Conservation (phyloP, 2,113 vertebrate genomes). For the Shinisaurus crocodilurus region DNA sequence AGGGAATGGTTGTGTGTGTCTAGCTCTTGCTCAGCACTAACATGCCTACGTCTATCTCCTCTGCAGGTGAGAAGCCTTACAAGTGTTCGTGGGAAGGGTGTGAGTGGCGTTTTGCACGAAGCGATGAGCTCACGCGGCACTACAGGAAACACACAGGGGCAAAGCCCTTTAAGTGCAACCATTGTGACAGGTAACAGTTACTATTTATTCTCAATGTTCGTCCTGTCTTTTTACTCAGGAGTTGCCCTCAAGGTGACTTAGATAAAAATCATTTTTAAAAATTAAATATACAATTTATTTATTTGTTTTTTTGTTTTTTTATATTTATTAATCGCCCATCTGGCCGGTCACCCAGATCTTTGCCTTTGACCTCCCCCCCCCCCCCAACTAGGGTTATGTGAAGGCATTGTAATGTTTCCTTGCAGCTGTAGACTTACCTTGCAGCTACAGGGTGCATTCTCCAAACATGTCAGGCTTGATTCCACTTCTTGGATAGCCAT, state of each 20-base stretch:
- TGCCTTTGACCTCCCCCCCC: neutral
- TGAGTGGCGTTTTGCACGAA: slow-evolving; percentile 99
- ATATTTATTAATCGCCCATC: too few relatives aligned
- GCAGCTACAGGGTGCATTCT: neutral
- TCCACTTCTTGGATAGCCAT: neutral
- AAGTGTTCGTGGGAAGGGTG: slow-evolving; percentile 99
- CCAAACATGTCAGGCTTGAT: neutral
- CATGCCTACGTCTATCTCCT: slow-evolving; percentile 58
- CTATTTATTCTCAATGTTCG: neutral
- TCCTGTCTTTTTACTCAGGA: neutral
- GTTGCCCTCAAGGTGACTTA: neutral
- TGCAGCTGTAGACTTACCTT: neutral
- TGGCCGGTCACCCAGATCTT: too few relatives aligned
- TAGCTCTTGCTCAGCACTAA: slow-evolving; percentile 43
- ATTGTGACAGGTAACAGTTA: slow-evolving; percentile 95
- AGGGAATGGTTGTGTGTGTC: neutral
- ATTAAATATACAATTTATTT: neutral
- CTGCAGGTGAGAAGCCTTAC: slow-evolving; percentile 97
- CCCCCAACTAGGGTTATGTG: neutral
- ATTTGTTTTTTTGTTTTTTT: too few relatives aligned
- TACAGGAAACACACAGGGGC: slow-evolving; percentile 99
- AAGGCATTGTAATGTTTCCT: neutral
- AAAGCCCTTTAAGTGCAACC: slow-evolving; percentile 99
- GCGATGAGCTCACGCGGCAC: slow-evolving; percentile 98
- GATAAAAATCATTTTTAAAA: neutral